Base-by-base conservation (phyloP, 2,888 invertebrate genomes). In the Drosophila greeni region DNA sequence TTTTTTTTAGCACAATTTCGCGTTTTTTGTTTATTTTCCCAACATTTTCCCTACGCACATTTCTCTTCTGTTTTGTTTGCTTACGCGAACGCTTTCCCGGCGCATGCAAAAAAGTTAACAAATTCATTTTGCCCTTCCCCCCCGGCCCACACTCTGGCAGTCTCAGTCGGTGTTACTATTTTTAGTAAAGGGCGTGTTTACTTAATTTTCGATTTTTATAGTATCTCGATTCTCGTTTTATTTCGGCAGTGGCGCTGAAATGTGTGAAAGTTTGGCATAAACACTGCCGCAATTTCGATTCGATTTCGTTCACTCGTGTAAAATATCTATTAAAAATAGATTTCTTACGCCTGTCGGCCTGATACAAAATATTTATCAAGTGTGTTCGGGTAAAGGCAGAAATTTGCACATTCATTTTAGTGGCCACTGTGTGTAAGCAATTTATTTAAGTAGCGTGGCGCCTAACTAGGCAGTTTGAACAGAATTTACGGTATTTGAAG, bases 151-250 rank as follows among this genome's bases (percentile, higher is more conserved):
- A 48, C n/a, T 34, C 48, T 26, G 24, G 26, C 37, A 49, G 37
- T 20, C 34, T 33, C 49, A 34, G 20, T 54, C 37, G 74, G 37
- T 33, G 40, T 16, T 39, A 54, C 70, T 81, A 83, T 85, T 84
- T 78, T 74, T 84, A 82, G 74, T 43, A 71, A 85, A 84, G 82
- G 84, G 85, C 68, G 69, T 77, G 70, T 81, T 72, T 77, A 56
- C 71, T 73, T 83, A 77, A 76, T 72, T 79, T 64, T 59, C 54
- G 51, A 72, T 69, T 82, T 70, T 70, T 56, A 82, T 74, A 66
- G 70, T 67, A 51, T 70, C 71, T 72, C 34, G 36, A 59, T 72
- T 70, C 60, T 66, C 40, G 43, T 58, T 40, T 39, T 52, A 57
- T 59, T 51, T 61, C 43, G 14, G 39, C 59, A 57, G 49, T 72